Conservation (phyloP, 2,797 vertebrate genomes). For the Emys orbicularis region DNA sequence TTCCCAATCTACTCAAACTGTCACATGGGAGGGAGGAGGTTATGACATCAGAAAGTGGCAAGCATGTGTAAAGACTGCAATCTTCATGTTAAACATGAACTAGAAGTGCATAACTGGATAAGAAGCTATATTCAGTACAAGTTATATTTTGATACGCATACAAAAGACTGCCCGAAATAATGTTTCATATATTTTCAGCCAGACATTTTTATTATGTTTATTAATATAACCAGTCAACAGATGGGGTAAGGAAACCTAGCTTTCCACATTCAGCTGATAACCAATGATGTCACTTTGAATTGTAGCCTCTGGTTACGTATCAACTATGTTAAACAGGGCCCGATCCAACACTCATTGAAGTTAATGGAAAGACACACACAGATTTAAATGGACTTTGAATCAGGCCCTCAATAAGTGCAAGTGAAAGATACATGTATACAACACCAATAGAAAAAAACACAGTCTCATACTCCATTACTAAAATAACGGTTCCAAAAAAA, state of each 20-base stretch:
- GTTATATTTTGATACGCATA: neutral
- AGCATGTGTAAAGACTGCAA: constrained; percentile 15
- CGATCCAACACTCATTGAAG: constrained; percentile 11
- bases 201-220: constrained; percentile 46
- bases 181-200: neutral
- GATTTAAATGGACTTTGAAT: neutral
- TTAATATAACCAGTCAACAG: constrained; percentile 24
- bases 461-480: constrained; percentile 38
- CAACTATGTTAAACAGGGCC: constrained; percentile 32
- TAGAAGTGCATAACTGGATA: neutral
- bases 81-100: constrained; percentile 35
- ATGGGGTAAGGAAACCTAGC: constrained; percentile 36
- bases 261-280: constrained; percentile 44
- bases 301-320: constrained; percentile 41
- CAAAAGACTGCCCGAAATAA: neutral
- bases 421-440: constrained; percentile 32
- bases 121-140: neutral
- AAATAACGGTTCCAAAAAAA: constrained; percentile 37
- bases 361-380: neutral
- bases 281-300: constrained; percentile 51
- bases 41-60: constrained; percentile 32
- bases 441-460: neutral
- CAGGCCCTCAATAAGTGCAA: constrained; percentile 6
- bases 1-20: constrained; percentile 3
- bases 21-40: neutral